Conservation (phyloP, 2,888 invertebrate genomes). For the Eupithecia vulgata region DNA sequence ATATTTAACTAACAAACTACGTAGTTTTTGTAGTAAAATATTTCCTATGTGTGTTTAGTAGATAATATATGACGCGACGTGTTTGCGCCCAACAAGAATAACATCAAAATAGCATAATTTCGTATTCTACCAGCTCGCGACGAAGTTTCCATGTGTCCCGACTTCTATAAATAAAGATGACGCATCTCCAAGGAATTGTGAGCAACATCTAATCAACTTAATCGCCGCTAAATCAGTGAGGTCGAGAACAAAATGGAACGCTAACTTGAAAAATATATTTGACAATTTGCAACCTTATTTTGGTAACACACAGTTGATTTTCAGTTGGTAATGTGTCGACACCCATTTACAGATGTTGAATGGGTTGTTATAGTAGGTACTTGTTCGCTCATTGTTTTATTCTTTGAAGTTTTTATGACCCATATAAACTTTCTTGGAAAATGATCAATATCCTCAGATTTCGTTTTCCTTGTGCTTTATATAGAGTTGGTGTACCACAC, state of each 20-base stretch:
- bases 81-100: constrained; percentile 4
- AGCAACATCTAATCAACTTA: constrained; percentile 43
- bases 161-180: constrained; percentile 50
- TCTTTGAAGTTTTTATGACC: constrained; percentile 37
- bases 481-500: constrained; percentile 2
- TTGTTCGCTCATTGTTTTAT: constrained; percentile 32
- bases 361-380: constrained; percentile 7
- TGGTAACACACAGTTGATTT: constrained; percentile 16
- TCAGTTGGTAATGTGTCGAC: constrained; percentile 3
- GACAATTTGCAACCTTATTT: constrained; percentile 14
- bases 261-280: not conserved
- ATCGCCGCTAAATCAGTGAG: constrained; percentile 47
- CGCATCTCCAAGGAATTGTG: constrained; percentile 44
- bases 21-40: too few relatives aligned
- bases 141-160: constrained; percentile 35
- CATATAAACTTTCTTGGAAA: constrained; percentile 33
- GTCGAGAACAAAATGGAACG: constrained; percentile 26
- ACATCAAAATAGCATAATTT: constrained; percentile 11
- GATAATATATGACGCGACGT: not conserved
- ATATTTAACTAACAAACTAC: too few relatives aligned
- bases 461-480: constrained; percentile 4
- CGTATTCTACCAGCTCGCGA: constrained; percentile 24
- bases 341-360: constrained; percentile 24
- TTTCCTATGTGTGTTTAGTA: too few relatives aligned
- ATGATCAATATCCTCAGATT: not conserved